These are phyloP conservation scores for Diplosoma virens DNA, from an alignment of 23 tunicate genomes.

Conservation along the genomic window DNA sequence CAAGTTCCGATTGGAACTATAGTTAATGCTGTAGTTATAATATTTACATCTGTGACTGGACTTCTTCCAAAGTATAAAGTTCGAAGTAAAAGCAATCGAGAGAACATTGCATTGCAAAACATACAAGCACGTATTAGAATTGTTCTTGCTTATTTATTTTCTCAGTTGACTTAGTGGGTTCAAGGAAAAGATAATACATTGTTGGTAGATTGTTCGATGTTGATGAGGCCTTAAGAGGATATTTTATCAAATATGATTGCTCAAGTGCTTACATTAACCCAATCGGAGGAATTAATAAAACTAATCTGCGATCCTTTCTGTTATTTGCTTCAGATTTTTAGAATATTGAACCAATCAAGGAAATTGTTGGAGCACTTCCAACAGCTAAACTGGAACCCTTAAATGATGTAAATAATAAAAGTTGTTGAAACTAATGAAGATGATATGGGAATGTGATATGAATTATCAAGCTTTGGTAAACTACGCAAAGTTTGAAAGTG, in stretches of 20 bases:
- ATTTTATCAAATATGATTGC: constrained; percentile 81
- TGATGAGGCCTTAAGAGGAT: constrained; percentile 86
- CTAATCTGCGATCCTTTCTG: constrained; percentile 69
- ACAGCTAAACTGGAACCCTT: constrained; percentile 92
- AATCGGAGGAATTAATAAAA: constrained; percentile 88
- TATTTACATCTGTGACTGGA: constrained; percentile 74
- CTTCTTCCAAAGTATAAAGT: constrained; percentile 75
- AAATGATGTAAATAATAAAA: too few species aligned
- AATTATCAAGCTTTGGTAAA: constrained; percentile 64
- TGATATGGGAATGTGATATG: constrained; percentile 98
- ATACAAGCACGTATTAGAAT: constrained; percentile 87
- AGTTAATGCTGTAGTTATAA: constrained; percentile 58
- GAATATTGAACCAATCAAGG: constrained; percentile 44
- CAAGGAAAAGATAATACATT: constrained; percentile 60
- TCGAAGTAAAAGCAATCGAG: constrained; percentile 47
- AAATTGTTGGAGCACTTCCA: constrained; percentile 72
- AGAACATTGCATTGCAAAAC: constrained; percentile 84
- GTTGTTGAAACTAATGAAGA: constrained; percentile 73
- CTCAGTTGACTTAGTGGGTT: constrained; percentile 71
- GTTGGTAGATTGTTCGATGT: constrained; percentile 84
- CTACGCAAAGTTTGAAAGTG: constrained; percentile 55
- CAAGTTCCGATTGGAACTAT: constrained; percentile 50
- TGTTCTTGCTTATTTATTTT: constrained; percentile 81
- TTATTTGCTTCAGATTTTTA: constrained; percentile 36
- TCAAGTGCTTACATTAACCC: constrained; percentile 96